A percentile compares a stretch with the other conserved stretches of the same genome.
phyloP scores from a whole-genome alignment of 2,888 invertebrate genomes.

The Gastrophysa polygoni region DNA sequence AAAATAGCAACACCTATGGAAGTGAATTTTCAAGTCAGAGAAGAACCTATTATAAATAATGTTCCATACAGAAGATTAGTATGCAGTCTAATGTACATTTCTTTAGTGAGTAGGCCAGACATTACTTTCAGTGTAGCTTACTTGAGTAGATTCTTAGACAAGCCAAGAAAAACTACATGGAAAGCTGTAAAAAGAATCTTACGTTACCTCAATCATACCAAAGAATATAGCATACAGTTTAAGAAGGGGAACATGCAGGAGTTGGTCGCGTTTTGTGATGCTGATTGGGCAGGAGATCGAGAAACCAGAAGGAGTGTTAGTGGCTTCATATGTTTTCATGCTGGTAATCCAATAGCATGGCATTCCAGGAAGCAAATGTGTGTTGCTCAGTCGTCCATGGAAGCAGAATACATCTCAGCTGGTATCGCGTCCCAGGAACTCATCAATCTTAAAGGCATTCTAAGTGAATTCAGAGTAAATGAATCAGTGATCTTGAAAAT shows the following conservation, averaged over 20 bases:
- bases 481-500: constrained; percentile 19
- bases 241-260: constrained; percentile 13
- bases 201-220: constrained; percentile 19
- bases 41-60: constrained; percentile 10
- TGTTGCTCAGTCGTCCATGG: constrained; percentile 33
- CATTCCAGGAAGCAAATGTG: constrained; percentile 36
- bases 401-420: constrained; percentile 31
- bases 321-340: constrained; percentile 32
- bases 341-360: constrained; percentile 34
- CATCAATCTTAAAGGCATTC: constrained; percentile 5
- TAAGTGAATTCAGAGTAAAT: constrained; percentile 14
- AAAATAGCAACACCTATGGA: constrained; percentile 27
- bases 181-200: constrained; percentile 23
- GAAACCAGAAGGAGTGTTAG: constrained; percentile 33
- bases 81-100: constrained; percentile 19
- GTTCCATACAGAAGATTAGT: constrained; percentile 20
- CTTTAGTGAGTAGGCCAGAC: constrained; percentile 16
- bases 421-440: constrained; percentile 15
- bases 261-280: constrained; percentile 23
- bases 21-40: constrained; percentile 26
- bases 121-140: constrained; percentile 12
- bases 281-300: constrained; percentile 32
- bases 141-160: constrained; percentile 10
- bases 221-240: constrained; percentile 17
- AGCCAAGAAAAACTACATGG: constrained; percentile 9